Conservation (phyloP, 1,140 invertebrate genomes). For the Cyclargus thomasi region DNA sequence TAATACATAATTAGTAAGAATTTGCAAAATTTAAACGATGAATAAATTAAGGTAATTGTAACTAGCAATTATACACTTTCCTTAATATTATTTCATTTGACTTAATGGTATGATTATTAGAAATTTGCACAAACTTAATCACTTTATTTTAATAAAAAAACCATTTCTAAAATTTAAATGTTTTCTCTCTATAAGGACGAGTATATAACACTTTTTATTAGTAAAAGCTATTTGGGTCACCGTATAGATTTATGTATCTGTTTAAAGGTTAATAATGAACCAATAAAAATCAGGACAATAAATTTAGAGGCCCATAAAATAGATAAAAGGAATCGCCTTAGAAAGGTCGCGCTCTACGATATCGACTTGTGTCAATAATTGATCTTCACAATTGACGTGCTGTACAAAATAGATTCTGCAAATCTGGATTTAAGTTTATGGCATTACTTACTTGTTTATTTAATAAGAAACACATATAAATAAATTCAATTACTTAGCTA, state of each 20-base stretch:
- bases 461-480: too few relatives aligned
- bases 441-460: not conserved
- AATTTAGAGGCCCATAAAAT: conserved; percentile 9
- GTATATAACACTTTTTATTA: not conserved
- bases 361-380: conserved; percentile 45
- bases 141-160: not conserved
- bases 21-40: not conserved
- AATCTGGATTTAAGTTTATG: not conserved
- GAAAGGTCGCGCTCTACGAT: conserved; percentile 27
- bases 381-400: not conserved
- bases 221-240: not conserved
- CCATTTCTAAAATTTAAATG: too few relatives aligned
- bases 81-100: too few relatives aligned
- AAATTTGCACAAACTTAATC: not conserved
- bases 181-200: not conserved
- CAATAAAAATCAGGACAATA: conserved; percentile 12
- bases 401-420: not conserved
- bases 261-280: conserved; percentile 6
- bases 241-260: conserved; percentile 1
- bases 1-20: not conserved
- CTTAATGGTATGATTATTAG: too few relatives aligned
- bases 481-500: too few relatives aligned
- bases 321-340: conserved; percentile 6
- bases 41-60: not conserved
- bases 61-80: too few relatives aligned